Evolutionary conservation across 1,140 invertebrate genomes (phyloP), one percentile per base, ranked within the genome.

Genomic region (Cylas formicarius): DNA sequence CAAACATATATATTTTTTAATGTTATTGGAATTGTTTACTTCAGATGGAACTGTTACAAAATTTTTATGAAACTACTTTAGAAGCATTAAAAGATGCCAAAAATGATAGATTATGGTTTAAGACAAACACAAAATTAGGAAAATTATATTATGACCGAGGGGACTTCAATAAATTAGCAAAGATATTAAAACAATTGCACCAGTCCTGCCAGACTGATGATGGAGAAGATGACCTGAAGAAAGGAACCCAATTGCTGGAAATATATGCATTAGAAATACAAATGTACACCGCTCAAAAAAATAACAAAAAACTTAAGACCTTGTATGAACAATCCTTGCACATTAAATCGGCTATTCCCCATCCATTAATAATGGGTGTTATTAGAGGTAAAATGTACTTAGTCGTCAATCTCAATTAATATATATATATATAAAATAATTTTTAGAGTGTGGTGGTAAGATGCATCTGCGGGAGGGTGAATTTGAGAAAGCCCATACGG

Each of bases 241-340:
- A 99, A 70, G 94, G 95, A 28, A 99, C 96, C 2, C 96, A 99
- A 62, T 69, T 99, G 6, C 69, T 99, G 28, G 96, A 99, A 72
- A 98, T 99, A 38, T 99, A 99, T 71, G 97, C 97, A 1, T 68
- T 99, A 52, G 96, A 99, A 77, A 99, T 99, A 61, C 96, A 99
- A 75, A 99, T 99, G 96, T 97, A 99, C 65, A 99, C 96, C 1
- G 92, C 91, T 40, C 95, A 98, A 71, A 99, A 99, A 64, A 99
- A 99, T 67, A 99, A 99, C 64, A 99, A 99, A 66, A 98, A 98
- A 68, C 68, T 99, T 5, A 99, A 99, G 72, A 86, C 89, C 3
- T 71, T 99, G 1, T 99, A 99, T 67, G 95, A 99, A 66, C 92
- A 98, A 68, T 97, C 94, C 0, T 74, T 99, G 31, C 92, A 97